A percentile compares a stretch with the other conserved stretches of the same genome.
These are phyloP conservation scores for Protobothrops mucrosquamatus DNA, from an alignment of 2,113 vertebrate species.

Conservation along the genomic window DNA sequence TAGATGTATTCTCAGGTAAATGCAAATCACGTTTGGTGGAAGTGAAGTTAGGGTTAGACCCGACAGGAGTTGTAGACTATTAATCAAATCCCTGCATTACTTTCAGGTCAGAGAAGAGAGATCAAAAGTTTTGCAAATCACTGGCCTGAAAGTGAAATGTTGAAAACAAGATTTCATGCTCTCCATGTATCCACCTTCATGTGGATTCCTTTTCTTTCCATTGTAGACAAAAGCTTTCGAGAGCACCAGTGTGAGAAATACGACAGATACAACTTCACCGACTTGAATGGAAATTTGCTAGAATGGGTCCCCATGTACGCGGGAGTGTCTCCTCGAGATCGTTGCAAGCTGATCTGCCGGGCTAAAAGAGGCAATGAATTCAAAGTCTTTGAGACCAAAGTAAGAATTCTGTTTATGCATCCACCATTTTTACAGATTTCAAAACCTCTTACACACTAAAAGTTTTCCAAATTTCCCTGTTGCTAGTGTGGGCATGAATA, in stretches of 20 bases:
- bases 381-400: constrained; percentile 95
- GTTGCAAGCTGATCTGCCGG: constrained; percentile 93
- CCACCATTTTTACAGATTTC: accelerated
- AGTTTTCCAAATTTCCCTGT: neutral
- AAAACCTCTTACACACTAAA: neutral
- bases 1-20: neutral
- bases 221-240: constrained; percentile 88
- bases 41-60: neutral
- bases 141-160: neutral
- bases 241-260: constrained; percentile 96
- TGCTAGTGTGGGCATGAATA: neutral
- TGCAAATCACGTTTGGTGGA: neutral
- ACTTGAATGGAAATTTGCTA: constrained; percentile 78
- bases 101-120: neutral
- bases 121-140: neutral
- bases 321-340: constrained; percentile 87
- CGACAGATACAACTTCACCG: constrained; percentile 81
- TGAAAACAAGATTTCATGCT: too few species aligned
- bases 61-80: too few species aligned
- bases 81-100: neutral
- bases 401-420: constrained; percentile 48
- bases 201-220: neutral
- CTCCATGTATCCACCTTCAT: neutral
- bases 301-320: constrained; percentile 95
- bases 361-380: constrained; percentile 88